Conservation (phyloP, 2,797 vertebrate species). For the Sternotherus odoratus region DNA sequence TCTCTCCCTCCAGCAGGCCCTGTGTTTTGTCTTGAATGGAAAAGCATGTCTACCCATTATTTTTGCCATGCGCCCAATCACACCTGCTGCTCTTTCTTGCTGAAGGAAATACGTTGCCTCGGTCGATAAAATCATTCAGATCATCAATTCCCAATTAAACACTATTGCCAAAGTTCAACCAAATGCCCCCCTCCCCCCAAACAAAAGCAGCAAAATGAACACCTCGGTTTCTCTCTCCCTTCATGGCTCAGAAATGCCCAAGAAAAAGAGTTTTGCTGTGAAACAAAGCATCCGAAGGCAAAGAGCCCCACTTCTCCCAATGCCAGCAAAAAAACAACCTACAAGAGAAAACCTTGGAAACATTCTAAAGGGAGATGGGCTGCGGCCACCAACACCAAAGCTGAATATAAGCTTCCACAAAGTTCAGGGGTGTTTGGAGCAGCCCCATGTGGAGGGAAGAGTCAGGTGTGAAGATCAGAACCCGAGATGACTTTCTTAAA, state of each 20-base stretch:
- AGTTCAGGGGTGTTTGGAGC: too few relatives aligned
- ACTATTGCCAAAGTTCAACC: constrained; percentile 29
- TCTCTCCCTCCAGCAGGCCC: background rate
- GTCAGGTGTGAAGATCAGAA: too few relatives aligned
- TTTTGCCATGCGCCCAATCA: background rate
- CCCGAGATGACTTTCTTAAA: too few relatives aligned
- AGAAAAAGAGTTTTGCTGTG: constrained; percentile 28
- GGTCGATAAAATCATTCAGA: constrained; percentile 16
- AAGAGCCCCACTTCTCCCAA: background rate
- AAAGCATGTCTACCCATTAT: background rate
- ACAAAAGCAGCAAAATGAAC: constrained; percentile 55
- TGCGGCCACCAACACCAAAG: too few relatives aligned
- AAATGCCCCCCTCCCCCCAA: constrained; percentile 61
- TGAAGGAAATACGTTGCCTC: background rate
- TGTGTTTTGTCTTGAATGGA: background rate
- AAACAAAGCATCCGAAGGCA: constrained; percentile 58
- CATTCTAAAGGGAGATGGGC: too few relatives aligned
- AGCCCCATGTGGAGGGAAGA: too few relatives aligned
- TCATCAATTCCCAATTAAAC: constrained; percentile 53
- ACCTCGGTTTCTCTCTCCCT: constrained; percentile 38
- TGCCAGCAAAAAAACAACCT: background rate
- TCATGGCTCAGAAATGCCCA: constrained; percentile 46
- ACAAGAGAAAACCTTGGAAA: background rate
- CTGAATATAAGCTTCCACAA: too few relatives aligned
- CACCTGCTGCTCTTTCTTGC: background rate